Evolutionary conservation across 2,113 vertebrate genomes (phyloP).

Genomic region (Diadophis punctatus): DNA sequence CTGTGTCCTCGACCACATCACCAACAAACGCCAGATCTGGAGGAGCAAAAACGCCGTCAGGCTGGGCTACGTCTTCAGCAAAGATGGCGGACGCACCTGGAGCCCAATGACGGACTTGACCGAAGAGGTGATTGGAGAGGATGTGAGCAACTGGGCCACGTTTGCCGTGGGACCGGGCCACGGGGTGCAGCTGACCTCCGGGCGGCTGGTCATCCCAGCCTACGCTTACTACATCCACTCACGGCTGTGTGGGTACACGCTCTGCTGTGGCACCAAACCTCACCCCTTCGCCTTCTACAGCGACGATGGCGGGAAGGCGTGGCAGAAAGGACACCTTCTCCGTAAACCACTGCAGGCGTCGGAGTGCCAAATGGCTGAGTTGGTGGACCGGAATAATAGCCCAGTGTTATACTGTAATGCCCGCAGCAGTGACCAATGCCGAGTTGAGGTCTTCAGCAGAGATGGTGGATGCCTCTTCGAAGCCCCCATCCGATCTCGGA

Average conservation of each 20-base stretch:
- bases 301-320: constrained; percentile 77
- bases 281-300: constrained; percentile 84
- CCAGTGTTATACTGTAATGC: constrained; percentile 84
- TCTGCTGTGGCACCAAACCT: constrained; percentile 57
- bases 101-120: constrained; percentile 78
- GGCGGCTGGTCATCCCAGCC: constrained; percentile 82
- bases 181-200: constrained; percentile 78
- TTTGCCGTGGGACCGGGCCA: constrained; percentile 92
- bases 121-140: constrained; percentile 68
- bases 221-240: constrained; percentile 75
- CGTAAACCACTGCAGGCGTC: constrained; percentile 39
- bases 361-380: constrained; percentile 87
- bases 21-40: too few relatives aligned
- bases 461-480: constrained; percentile 72
- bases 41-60: constrained; percentile 69
- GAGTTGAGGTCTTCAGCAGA: constrained; percentile 77
- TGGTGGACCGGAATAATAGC: constrained; percentile 55
- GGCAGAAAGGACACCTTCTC: constrained; percentile 70
- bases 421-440: constrained; percentile 62
- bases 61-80: constrained; percentile 81
- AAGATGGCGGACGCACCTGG: constrained; percentile 78
- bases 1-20: constrained; percentile 55
- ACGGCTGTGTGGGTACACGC: constrained; percentile 47
- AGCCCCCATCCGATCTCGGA: constrained; percentile 47
- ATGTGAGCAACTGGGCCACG: constrained; percentile 80